phyloP scores from a whole-genome alignment of 1,140 invertebrate species.

The Leptestheria dahalacensis region DNA sequence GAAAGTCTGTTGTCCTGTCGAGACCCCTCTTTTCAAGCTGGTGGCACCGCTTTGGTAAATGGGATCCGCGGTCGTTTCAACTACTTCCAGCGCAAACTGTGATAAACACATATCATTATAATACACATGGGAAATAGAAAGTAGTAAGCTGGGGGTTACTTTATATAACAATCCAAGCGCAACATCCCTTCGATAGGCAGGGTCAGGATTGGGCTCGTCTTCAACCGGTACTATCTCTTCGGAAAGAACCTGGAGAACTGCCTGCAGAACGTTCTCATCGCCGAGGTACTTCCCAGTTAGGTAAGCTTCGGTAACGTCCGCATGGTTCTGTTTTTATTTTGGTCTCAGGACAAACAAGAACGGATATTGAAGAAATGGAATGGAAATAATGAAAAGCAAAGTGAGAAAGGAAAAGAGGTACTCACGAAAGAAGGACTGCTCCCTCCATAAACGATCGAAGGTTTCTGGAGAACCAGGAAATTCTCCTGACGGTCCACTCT shows the following conservation, averaged over 20 bases:
- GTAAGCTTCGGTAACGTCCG: constrained; percentile 17
- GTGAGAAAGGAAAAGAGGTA: constrained; percentile 15
- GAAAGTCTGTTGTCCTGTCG: constrained; percentile 29
- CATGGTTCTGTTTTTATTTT: constrained; percentile 18
- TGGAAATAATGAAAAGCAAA: too few relatives aligned
- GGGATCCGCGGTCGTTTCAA: neutral
- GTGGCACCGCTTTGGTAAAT: constrained; percentile 16
- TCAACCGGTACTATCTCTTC: constrained; percentile 9
- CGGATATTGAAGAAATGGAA: too few relatives aligned
- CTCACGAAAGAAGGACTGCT: constrained; percentile 49
- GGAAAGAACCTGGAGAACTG: constrained; percentile 14
- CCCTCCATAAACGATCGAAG: constrained; percentile 49
- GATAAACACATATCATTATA: neutral
- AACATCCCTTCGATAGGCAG: neutral
- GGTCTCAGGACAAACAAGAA: too few relatives aligned
- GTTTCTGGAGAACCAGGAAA: constrained; percentile 31
- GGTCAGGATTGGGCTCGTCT: neutral
- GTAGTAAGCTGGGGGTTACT: neutral
- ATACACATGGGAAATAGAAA: too few relatives aligned
- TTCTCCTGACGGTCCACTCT: constrained; percentile 34
- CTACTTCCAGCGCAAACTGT: constrained; percentile 22
- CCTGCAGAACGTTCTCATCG: constrained; percentile 11
- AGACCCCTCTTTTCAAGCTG: constrained; percentile 22
- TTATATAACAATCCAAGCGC: constrained; percentile 1
- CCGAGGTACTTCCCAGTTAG: constrained; percentile 14